Percentiles rank a stretch among this genome's conserved stretches.
These are phyloP conservation scores for Neoarius graeffei DNA, from an alignment of 2,113 vertebrate genomes.

Conservation along the genomic window DNA sequence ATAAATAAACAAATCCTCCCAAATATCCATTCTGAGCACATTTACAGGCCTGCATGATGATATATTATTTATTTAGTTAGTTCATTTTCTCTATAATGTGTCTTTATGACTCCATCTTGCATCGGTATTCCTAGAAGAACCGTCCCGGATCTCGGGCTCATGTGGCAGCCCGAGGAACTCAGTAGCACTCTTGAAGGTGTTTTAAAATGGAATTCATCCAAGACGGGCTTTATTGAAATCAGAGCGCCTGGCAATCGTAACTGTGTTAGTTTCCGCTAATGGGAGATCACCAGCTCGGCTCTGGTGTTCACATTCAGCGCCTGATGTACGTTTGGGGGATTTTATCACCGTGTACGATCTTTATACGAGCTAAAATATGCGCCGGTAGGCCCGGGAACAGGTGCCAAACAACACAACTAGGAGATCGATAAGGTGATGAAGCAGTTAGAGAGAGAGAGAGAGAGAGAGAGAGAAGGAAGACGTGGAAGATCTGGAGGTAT, in stretches of 20 bases:
- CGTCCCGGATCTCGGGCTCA: constrained; percentile 2
- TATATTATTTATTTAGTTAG: not conserved
- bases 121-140: constrained; percentile 27
- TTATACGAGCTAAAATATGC: constrained; percentile 43
- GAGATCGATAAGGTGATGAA: constrained; percentile 57
- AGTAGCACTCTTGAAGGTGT: constrained; percentile 36
- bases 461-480: not conserved
- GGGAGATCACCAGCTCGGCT: constrained; percentile 11
- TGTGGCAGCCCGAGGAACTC: constrained; percentile 18
- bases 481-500: not conserved
- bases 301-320: constrained; percentile 5
- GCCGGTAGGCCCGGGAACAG: constrained; percentile 39
- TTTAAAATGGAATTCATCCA: constrained; percentile 30
- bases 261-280: constrained; percentile 41
- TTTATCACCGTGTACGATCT: constrained; percentile 49
- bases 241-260: constrained; percentile 24
- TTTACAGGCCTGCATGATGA: not conserved
- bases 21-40: not conserved
- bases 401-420: constrained; percentile 60
- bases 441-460: constrained; percentile 25
- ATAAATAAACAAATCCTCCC: not conserved
- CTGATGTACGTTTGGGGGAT: constrained; percentile 34
- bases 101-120: constrained; percentile 13
- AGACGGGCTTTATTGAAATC: constrained; percentile 42
- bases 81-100: not conserved